Evolutionary conservation across 1,140 invertebrate genomes (phyloP).

Genomic region (Zophobas morio): DNA sequence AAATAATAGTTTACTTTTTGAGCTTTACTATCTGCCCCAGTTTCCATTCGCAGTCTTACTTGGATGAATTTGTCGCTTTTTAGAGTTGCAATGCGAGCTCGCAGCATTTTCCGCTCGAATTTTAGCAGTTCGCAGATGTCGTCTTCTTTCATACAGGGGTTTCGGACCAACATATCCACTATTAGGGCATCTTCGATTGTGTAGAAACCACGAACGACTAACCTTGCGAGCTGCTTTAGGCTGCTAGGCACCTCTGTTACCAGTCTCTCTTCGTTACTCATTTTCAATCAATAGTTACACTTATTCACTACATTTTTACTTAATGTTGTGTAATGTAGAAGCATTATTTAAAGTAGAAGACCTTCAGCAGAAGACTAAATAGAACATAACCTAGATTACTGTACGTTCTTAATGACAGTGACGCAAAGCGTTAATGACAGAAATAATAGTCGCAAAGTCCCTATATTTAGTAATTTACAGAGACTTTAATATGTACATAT

Average conservation of each 20-base stretch:
- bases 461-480: too few species aligned
- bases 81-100: conserved; percentile 87
- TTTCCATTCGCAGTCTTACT: conserved; percentile 94
- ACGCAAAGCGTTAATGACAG: too few species aligned
- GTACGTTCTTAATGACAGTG: neutral
- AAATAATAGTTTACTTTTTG: conserved; percentile 98
- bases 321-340: neutral
- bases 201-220: conserved; percentile 94
- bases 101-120: conserved; percentile 95
- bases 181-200: conserved; percentile 94
- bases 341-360: neutral
- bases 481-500: too few species aligned
- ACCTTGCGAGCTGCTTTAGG: conserved; percentile 90
- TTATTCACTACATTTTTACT: neutral
- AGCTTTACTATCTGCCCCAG: conserved; percentile 94
- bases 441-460: too few species aligned
- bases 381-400: conserved; percentile 1
- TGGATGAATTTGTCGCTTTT: conserved; percentile 96
- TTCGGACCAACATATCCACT: conserved; percentile 94
- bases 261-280: conserved; percentile 61
- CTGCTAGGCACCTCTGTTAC: conserved; percentile 92
- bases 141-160: conserved; percentile 98
- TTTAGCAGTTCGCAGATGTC: conserved; percentile 94
- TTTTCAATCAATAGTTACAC: neutral
- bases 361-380: neutral